Base-by-base conservation (phyloP, 2,888 invertebrate species). In the Agriopis aurantiaria region DNA sequence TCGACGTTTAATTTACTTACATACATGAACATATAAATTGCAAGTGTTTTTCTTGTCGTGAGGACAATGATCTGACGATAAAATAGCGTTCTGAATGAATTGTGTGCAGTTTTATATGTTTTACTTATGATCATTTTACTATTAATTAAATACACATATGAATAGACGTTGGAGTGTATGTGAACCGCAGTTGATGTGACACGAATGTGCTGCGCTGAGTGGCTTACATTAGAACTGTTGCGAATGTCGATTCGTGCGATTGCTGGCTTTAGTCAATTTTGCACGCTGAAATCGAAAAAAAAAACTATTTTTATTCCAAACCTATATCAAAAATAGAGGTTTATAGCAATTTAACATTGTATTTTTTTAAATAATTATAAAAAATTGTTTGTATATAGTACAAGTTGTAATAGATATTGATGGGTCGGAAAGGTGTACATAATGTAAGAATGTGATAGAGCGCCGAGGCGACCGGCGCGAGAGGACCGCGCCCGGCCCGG, bases 311-410 rank as follows among this genome's bases (percentile, higher is more conserved):
- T 89, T 90, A 93, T 93, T 93, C 93, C 93, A 93, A 89, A 85
- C 88, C 88, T 91, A 88, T 90, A 87, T 86, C 83, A 86, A 88
- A 91, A 88, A 90, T 92, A 91, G 91, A 91, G 86, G 87, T 92
- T 90, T 91, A 82, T 78, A 92, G 91, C 89, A 85, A 91, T 91
- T 91, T 90, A 91, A 90, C 86, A 90, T 86, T 91, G 91, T 93
- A 93, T 93, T 91, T 93, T 92, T 92, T 92, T 89, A 88, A 89
- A 78, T 78, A 80, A 83, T 69, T 68, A 71, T 61, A 80, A 82
- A 85, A 88, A 91, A 91, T 91, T 92, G 91, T 92, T 93, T 94
- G 93, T 94, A 94, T 92, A 94, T 94, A 94, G 93, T 93, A 94
- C 92, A 93, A 92, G 92, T 91, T 88, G 90, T 91, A 91, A 88